Conservation (phyloP, 1,140 invertebrate species). For the Drosophila bocki region DNA sequence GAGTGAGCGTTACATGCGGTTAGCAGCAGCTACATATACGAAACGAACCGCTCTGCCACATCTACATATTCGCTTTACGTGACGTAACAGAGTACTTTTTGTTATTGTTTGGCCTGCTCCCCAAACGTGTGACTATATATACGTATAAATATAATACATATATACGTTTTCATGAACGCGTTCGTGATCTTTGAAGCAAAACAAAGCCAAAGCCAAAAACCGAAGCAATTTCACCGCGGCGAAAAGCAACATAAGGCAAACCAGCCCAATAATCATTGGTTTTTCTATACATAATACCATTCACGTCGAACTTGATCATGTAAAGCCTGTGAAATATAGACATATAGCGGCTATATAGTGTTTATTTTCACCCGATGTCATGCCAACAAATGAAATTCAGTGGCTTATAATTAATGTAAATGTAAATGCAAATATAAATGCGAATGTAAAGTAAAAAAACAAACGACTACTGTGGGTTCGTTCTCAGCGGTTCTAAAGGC, state of each 20-base stretch:
- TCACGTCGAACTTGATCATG: conserved; percentile 15
- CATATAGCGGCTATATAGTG: not conserved
- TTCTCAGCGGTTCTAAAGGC: conserved; percentile 60
- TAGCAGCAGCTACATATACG: conserved; percentile 9
- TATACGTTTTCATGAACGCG: conserved; percentile 75
- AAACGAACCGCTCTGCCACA: conserved; percentile 49
- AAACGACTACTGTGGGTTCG: conserved; percentile 39
- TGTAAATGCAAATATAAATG: conserved; percentile 64
- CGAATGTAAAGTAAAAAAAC: conserved; percentile 61
- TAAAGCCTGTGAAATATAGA: conserved; percentile 28
- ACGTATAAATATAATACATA: conserved; percentile 11
- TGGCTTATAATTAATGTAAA: conserved; percentile 64
- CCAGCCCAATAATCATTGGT: conserved; percentile 38
- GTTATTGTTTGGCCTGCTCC: conserved; percentile 65
- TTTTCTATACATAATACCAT: conserved; percentile 25
- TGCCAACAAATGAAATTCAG: conserved; percentile 60
- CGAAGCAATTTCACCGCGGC: conserved; percentile 60
- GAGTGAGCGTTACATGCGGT: conserved; percentile 50
- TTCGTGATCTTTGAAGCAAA: conserved; percentile 83
- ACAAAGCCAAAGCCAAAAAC: conserved; percentile 66
- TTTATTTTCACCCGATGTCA: conserved; percentile 62
- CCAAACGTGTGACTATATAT: conserved; percentile 39
- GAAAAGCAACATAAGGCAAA: conserved; percentile 53
- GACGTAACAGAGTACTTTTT: conserved; percentile 75
- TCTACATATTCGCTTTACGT: conserved; percentile 54